phyloP scores from a whole-genome alignment of 2,888 invertebrate genomes.

The Eulithis testata region DNA sequence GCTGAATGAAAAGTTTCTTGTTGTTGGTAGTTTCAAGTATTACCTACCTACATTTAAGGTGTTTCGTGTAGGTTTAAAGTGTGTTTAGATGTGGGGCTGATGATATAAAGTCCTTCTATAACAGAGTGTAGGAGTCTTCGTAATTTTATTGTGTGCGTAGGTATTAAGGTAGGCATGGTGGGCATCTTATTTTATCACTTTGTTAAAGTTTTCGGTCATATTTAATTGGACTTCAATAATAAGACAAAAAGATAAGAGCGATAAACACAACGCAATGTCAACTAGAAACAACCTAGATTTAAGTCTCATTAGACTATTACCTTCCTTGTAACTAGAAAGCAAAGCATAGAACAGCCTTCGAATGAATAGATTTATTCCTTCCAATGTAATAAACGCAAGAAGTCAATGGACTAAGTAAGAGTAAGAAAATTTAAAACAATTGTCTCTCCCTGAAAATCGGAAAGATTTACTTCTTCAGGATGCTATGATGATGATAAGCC shows the following conservation, averaged over 20 bases:
- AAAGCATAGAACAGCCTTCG: too few species aligned
- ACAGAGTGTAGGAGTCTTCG: slow-evolving; percentile 55
- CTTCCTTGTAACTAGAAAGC: too few species aligned
- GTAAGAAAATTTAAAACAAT: too few species aligned
- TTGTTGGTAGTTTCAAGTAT: neutral
- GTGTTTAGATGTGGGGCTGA: slow-evolving; percentile 52
- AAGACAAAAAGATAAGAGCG: too few species aligned
- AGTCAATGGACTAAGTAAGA: too few species aligned
- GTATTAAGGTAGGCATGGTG: slow-evolving; percentile 31
- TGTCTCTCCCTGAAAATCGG: too few species aligned
- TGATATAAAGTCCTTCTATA: slow-evolving; percentile 38
- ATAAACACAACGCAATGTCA: too few species aligned
- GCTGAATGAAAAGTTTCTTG: neutral
- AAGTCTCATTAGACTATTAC: too few species aligned
- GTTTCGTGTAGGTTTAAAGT: slow-evolving; percentile 44
- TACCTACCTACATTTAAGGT: slow-evolving; percentile 6
- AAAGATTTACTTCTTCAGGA: too few species aligned
- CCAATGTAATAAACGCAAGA: too few species aligned
- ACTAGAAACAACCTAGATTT: too few species aligned
- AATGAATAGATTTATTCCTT: too few species aligned
- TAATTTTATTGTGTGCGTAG: slow-evolving; percentile 43
- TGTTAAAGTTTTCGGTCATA: slow-evolving; percentile 18
- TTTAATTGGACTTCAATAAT: neutral
- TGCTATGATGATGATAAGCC: neutral
- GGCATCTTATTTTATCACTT: slow-evolving; percentile 29